These are phyloP conservation scores for Drosophila baimaii DNA, from an alignment of 1,140 invertebrate species.

Conservation along the genomic window DNA sequence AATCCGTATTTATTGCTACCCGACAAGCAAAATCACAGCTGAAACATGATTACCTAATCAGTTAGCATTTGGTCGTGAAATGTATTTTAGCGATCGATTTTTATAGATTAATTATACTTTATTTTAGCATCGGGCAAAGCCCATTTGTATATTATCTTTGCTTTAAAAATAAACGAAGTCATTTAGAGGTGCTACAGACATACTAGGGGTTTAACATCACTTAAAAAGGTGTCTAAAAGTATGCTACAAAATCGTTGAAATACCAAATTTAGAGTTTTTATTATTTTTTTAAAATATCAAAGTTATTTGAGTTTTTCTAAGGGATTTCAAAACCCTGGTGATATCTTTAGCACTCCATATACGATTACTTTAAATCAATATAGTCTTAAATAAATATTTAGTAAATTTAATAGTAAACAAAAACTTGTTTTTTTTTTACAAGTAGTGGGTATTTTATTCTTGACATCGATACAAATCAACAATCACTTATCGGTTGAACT, in stretches of 20 bases:
- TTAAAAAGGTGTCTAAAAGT: too few species aligned
- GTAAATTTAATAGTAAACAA: not conserved
- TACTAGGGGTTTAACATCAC: too few species aligned
- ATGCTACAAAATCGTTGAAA: too few species aligned
- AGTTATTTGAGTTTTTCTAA: too few species aligned
- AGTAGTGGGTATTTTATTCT: not conserved
- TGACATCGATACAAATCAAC: not conserved
- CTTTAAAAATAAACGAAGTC: not conserved
- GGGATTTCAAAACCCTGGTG: too few species aligned
- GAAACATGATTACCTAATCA: conserved; percentile 13
- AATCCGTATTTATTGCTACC: conserved; percentile 18
- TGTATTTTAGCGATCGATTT: not conserved
- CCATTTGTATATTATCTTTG: not conserved
- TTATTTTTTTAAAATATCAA: too few species aligned
- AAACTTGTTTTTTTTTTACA: not conserved
- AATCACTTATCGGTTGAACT: not conserved
- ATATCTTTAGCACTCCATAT: too few species aligned
- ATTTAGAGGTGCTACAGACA: too few species aligned
- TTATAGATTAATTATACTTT: not conserved
- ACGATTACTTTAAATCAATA: not conserved
- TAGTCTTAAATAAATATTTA: not conserved
- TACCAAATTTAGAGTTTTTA: too few species aligned
- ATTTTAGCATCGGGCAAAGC: too few species aligned
- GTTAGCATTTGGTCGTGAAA: not conserved
- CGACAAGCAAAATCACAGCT: conserved; percentile 19